phyloP scores from a whole-genome alignment of 37 sponge, comb jelly and placozoan genomes.

The Theonella swinhoei region DNA sequence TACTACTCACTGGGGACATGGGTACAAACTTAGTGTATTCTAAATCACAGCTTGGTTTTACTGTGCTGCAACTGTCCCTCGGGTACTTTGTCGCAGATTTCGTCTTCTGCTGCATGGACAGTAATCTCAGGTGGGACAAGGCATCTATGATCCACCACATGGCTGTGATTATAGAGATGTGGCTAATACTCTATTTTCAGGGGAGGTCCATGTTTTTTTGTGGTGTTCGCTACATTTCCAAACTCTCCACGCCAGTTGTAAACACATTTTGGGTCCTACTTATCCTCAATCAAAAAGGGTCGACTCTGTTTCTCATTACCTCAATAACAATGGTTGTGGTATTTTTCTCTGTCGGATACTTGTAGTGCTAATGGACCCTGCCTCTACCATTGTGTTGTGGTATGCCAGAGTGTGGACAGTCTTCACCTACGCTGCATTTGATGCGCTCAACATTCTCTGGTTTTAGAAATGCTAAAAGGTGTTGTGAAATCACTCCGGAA shows the following conservation, averaged over 20 bases:
- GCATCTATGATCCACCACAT: constrained; percentile 45
- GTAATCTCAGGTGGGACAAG: constrained; percentile 34
- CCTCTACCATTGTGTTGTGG: neutral
- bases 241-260: constrained; percentile 69
- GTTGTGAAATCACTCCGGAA: constrained; percentile 14
- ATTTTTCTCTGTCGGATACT: constrained; percentile 61
- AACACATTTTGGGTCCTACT: constrained; percentile 35
- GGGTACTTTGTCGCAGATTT: constrained; percentile 73
- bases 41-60: constrained; percentile 37
- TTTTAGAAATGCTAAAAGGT: constrained; percentile 58
- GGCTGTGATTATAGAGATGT: constrained; percentile 23
- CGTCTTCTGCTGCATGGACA: constrained; percentile 30
- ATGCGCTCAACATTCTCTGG: constrained; percentile 73
- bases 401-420: constrained; percentile 27
- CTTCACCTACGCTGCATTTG: constrained; percentile 41
- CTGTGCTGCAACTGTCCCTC: constrained; percentile 44
- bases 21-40: constrained; percentile 31
- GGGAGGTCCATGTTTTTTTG: constrained; percentile 48
- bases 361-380: neutral
- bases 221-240: constrained; percentile 34
- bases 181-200: constrained; percentile 23
- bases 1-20: constrained; percentile 11
- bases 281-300: constrained; percentile 2
- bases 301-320: neutral
- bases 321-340: constrained; percentile 44